These are phyloP conservation scores for Strix aluco DNA, from an alignment of 2,113 vertebrate genomes.

Conservation along the genomic window DNA sequence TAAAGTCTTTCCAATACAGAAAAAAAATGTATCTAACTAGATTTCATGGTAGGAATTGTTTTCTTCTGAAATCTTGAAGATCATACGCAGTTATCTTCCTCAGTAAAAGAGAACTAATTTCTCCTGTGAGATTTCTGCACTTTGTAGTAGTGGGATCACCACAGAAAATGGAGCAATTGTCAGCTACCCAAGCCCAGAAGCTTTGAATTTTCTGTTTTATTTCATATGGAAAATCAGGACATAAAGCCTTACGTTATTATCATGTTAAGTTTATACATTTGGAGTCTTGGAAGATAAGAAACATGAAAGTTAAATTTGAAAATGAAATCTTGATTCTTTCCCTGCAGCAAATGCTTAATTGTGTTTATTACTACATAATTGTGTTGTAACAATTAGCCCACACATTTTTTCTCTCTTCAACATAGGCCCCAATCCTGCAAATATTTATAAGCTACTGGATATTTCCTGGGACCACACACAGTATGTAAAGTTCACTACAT, in stretches of 20 bases:
- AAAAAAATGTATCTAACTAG: not conserved
- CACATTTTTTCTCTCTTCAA: not conserved
- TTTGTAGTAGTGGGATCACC: not conserved
- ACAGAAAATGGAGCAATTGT: not conserved
- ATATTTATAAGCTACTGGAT: not conserved
- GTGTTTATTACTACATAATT: conserved; percentile 26
- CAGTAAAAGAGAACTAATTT: not conserved
- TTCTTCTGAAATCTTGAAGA: not conserved
- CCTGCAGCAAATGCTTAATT: not conserved
- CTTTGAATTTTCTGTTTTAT: not conserved
- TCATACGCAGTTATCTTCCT: not conserved
- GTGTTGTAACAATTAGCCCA: conserved; percentile 33
- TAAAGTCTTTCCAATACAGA: not conserved
- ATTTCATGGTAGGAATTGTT: not conserved
- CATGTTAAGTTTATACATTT: not conserved
- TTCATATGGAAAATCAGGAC: not conserved
- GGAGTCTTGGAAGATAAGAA: not conserved
- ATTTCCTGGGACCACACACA: not conserved
- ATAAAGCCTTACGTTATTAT: not conserved
- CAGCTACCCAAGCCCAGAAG: not conserved
- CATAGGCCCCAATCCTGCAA: not conserved
- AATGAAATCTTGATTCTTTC: not conserved
- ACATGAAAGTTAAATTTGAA: not conserved
- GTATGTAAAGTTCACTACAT: not conserved
- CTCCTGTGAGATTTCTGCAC: not conserved